Evolutionary conservation across 2,113 vertebrate species (phyloP), one percentile per base, ranked within the genome.

Genomic region (Oryzias curvinotus): DNA sequence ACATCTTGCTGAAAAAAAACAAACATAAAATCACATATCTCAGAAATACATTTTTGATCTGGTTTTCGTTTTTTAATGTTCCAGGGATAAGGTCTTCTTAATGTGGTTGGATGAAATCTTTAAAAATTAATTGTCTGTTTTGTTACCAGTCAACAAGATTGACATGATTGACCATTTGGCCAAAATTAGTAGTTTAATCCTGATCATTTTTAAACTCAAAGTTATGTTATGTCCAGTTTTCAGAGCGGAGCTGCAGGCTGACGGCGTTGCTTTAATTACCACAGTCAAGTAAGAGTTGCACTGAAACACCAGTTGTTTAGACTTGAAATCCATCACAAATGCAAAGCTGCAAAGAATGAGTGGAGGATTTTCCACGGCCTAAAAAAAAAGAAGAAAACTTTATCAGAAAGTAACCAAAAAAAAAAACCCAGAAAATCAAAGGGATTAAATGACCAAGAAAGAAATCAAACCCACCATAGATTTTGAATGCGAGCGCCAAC

Each of bases 241-340:
- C 2, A 36, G 10, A 36, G 36, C 12, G 36, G 12, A 36, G 36
- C 36, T 12, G 36, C 10, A 36, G 10, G 36, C 1, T 6, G 1
- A 52, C 26, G 23, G 13, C 7, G 15, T 21, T 5, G 16, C 15
- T 49, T 28, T 4, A 43, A 18, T 52, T 48, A 71, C 68, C 68
- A 52, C 15, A 19, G 53, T 63, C 12, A 17, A 15, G 3, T 0
- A 0, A 41, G 47, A 8, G n/a, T 63, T 63, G 6, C 1, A 5
- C n/a, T 71, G 18, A 0, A 71, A 63, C 50, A 41, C 53, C 0
- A 3, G 7, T 63, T 46, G 51, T 60, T 71, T 71, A 46, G 53
- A 71, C 28, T 71, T 57, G 28, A 63, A 41, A 52, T 52, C 60
- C 68, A 67, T 43, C 42, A 67, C 17, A 52, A 45, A 67, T 16